Evolutionary conservation across 2,888 invertebrate genomes (phyloP), one percentile per base, ranked within the genome.

Genomic region (Hemistola chrysoprasaria): DNA sequence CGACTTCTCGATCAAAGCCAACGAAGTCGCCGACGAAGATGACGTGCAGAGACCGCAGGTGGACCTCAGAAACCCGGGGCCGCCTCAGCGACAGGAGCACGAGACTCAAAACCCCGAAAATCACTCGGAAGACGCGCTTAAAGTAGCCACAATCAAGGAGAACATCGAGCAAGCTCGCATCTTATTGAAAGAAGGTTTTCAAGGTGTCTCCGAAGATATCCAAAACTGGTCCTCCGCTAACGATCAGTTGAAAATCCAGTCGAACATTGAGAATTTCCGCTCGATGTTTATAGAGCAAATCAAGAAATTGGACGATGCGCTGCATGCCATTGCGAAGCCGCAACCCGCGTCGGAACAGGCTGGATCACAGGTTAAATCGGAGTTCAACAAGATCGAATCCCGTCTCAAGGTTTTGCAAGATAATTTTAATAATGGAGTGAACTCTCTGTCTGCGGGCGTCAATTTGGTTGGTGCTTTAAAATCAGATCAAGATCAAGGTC

Each of bases 71-170:
- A 72, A 87, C 47, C 83, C 86, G 1, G 87, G 86, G 6, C 65
- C 62, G 3, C 86, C 86, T 1, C 85, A 87, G 50, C 74, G 77
- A 1, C 85, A 84, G 47, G 73, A 85, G 32, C 87, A 87, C 47
- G 87, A 88, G 41, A 82, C 77, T 0, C 87, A 87, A 54, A 83
- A 78, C 45, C 77, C 84, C 1, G 78, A 74, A 38, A 68, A 65
- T 31, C 72, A 64, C 38, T 56, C 68, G 3, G 64, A 70, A 5
- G 69, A 70, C 6, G 65, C 74, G 29, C 59, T 65, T 30, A 61
- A 69, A 5, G 48, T 72, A 0, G 43, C 62, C 1, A 55, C 59
- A 5, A 65, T 85, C 22, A 78, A 71, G 41, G 64, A 81, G 33
- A 66, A 67, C 8, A 63, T 83, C 11, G 53, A 66, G 4, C 70